Evolutionary conservation across 2,113 vertebrate species (phyloP), one percentile per base, ranked within the genome.

Genomic region (Erinaceus europaeus): DNA sequence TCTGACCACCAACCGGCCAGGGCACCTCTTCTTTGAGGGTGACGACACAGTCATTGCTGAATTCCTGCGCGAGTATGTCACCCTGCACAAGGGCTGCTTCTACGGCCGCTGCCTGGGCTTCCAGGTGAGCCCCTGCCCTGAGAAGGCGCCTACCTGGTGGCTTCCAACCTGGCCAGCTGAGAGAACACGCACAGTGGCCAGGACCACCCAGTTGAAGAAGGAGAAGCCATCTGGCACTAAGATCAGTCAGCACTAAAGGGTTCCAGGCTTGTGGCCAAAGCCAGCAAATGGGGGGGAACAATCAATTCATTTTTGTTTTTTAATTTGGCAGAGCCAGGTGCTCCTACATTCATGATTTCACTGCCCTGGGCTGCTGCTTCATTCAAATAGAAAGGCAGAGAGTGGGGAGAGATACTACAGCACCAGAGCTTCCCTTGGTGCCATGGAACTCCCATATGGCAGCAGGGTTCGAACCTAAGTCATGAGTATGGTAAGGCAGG

Each of bases 81-180:
- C 98, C 0, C 98, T 99, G 97, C 98, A 98, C 94, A 98, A 98
- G 93, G 98, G 98, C 46, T 99, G 98, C 96, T 99, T 99, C 96
- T 99, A 98, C 1, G 98, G 98, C 20, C 98, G 98, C 40, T 99
- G 98, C 89, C 96, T 99, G 42, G 98, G 98, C 88, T 99, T 99
- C 95, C 98, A 99, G 98, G 98, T 99, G 91, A 95, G 95, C 21
- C 20, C 74, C 52, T 34, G 32, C 34, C 52, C n/a, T n/a, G n/a
- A n/a, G n/a, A n/a, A 77, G 59, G 84, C 44, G 5, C 25, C 25
- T 2, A 23, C 52, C 52, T 6, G 2, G 36, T 48, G 52, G 23
- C 21, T 62, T 27, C 73, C 7, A 4, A 7, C 23, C 29, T 32
- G 53, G n/a, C n/a, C n/a, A n/a, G n/a, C n/a, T n/a, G n/a, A n/a